Base-by-base conservation (phyloP, 2,888 invertebrate species). In the Catonia carolina region DNA sequence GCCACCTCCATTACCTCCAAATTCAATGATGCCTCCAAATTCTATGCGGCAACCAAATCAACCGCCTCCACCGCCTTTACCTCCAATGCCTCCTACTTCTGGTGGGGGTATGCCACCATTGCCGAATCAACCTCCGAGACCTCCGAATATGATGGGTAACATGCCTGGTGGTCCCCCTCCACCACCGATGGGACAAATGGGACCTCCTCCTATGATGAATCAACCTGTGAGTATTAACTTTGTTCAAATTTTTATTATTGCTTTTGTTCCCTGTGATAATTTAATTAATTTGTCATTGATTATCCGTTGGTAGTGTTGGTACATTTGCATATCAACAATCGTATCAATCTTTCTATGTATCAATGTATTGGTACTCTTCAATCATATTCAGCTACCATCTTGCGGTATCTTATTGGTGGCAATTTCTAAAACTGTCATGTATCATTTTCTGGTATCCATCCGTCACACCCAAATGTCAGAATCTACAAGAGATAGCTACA, bases 101-200 rank as follows among this genome's bases (percentile, higher is more conserved):
- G 52, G 52, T 12, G 49, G 45, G n/a, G 53, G 49, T 2, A 50
- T 58, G 23, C 60, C 62, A 4, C 62, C 56, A 15, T 18, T 42
- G 22, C 53, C 41, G 6, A 54, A 51, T 14, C 47, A 35, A 12
- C 49, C 49, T 15, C 54, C 42, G 17, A 53, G 42, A 27, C 56
- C 56, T 7, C 53, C 50, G n/a, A n/a, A n/a, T 15, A 36, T 20
- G 17, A 37, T 37, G 37, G 53, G 56, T 33, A 53, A 51, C 2
- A 77, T 79, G 1, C 70, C 78, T 1, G 77, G 75, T 3, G 81
- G 82, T 58, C 83, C 83, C 1, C 82, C 84, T 5, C 83, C 84
- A 1, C 84, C 83, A 2, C 69, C 82, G 35, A 82, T 83, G 0
- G 83, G 83, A 0, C 82, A 82, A 20, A 82, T 83, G 63, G 83